Evolutionary conservation across 1,140 invertebrate genomes (phyloP).

Genomic region (Pogonomyrmex barbatus): DNA sequence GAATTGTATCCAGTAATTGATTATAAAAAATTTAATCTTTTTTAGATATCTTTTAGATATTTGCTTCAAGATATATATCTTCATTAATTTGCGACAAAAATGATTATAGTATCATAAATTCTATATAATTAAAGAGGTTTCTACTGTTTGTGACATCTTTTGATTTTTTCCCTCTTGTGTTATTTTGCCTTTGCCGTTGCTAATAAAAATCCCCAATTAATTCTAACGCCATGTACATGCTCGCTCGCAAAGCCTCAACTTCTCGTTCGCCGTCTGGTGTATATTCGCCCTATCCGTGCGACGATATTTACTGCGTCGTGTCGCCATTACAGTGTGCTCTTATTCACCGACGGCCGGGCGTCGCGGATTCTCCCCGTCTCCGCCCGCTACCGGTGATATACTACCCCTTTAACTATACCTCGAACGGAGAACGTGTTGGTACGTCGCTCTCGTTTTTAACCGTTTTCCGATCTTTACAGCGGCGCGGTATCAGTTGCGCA

Average conservation of each 20-base stretch:
- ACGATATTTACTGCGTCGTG: constrained; percentile 61
- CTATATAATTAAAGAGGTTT: not conserved
- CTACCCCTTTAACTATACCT: constrained; percentile 53
- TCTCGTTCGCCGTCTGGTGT: constrained; percentile 27
- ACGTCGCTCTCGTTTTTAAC: constrained; percentile 50
- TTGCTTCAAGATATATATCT: not conserved
- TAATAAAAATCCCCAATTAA: constrained; percentile 57
- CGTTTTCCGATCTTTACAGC: constrained; percentile 49
- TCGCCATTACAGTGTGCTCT: constrained; percentile 49
- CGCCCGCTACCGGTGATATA: constrained; percentile 35
- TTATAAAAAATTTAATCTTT: not conserved
- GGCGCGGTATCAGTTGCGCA: constrained; percentile 29
- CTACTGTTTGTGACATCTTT: not conserved
- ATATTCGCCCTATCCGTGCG: constrained; percentile 34
- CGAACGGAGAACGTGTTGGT: constrained; percentile 11
- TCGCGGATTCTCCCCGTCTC: not conserved
- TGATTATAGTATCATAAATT: not conserved
- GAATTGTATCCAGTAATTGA: not conserved
- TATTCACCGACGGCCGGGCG: constrained; percentile 48
- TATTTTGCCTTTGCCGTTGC: not conserved
- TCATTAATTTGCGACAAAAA: not conserved
- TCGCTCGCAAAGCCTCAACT: constrained; percentile 44
- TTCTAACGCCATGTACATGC: constrained; percentile 32
- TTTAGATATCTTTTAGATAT: not conserved
- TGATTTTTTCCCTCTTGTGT: not conserved